phyloP scores from a whole-genome alignment of 1,140 invertebrate species.

The Drosophila elegans region DNA sequence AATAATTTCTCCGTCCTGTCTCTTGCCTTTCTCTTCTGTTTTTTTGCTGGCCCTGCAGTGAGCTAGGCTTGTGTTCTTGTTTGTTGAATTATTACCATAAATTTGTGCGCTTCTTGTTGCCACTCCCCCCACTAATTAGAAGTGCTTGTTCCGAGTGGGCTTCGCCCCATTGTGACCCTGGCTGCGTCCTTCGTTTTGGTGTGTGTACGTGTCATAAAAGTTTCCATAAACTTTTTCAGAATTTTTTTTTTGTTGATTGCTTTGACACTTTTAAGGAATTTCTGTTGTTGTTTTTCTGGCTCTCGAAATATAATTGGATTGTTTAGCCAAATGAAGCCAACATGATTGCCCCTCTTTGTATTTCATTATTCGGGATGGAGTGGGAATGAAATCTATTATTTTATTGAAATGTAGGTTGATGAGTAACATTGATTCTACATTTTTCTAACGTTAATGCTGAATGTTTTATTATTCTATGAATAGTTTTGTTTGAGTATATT shows the following conservation, averaged over 20 bases:
- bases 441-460: too few species aligned
- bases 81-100: slow-evolving; percentile 75
- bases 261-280: slow-evolving; percentile 76
- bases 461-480: too few species aligned
- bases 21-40: background rate
- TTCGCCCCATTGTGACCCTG: slow-evolving; percentile 35
- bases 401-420: background rate
- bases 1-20: slow-evolving; percentile 58
- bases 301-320: slow-evolving; percentile 69
- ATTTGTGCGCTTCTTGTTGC: slow-evolving; percentile 51
- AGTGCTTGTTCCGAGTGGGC: slow-evolving; percentile 60
- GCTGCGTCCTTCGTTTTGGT: slow-evolving; percentile 5
- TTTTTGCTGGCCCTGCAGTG: slow-evolving; percentile 5
- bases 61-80: slow-evolving; percentile 20
- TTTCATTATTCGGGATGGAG: background rate
- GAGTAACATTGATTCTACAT: too few species aligned
- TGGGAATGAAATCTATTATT: background rate
- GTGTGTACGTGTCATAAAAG: slow-evolving; percentile 68
- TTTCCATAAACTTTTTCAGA: slow-evolving; percentile 64
- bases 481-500: too few species aligned
- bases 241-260: slow-evolving; percentile 67
- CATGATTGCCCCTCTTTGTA: slow-evolving; percentile 62
- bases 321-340: slow-evolving; percentile 64
- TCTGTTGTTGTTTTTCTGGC: slow-evolving; percentile 30
- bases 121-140: slow-evolving; percentile 65